Conservation (phyloP, 2,888 invertebrate species). For the Balanococcus diminutus region DNA sequence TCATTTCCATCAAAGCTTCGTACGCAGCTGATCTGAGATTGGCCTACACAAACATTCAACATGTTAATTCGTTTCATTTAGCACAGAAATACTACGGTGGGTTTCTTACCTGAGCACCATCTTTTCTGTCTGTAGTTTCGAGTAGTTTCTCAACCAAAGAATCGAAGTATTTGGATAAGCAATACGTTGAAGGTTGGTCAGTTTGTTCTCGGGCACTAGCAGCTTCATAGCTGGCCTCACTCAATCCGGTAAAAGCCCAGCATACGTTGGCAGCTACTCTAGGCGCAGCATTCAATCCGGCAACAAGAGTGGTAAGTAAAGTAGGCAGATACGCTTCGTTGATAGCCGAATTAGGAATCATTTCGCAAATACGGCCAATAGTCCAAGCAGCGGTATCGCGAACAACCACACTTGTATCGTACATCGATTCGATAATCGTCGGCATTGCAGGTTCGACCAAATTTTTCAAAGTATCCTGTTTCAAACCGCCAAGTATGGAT, state of each 20-base stretch:
- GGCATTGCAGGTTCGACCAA: slow-evolving; percentile 97
- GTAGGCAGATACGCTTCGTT: slow-evolving; percentile 78
- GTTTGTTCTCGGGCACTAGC: slow-evolving; percentile 66
- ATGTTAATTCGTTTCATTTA: not conserved
- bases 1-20: slow-evolving; percentile 99
- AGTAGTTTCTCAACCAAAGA: slow-evolving; percentile 88
- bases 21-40: slow-evolving; percentile 97
- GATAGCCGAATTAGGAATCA: slow-evolving; percentile 93
- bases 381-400: slow-evolving; percentile 99
- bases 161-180: slow-evolving; percentile 91
- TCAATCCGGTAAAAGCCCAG: slow-evolving; percentile 95
- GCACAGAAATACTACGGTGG: not conserved
- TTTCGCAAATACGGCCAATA: slow-evolving; percentile 96
- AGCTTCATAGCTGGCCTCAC: slow-evolving; percentile 95
- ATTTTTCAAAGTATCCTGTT: slow-evolving; percentile 80
- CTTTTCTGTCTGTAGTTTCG: slow-evolving; percentile 92
- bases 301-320: slow-evolving; percentile 78
- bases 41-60: slow-evolving; percentile 67
- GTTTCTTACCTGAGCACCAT: slow-evolving; percentile 73
- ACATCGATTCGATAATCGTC: slow-evolving; percentile 91
- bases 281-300: slow-evolving; percentile 89
- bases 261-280: slow-evolving; percentile 98
- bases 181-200: slow-evolving; percentile 86
- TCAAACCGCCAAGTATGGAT: slow-evolving; percentile 87
- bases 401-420: slow-evolving; percentile 91